phyloP scores from a whole-genome alignment of 1,140 invertebrate genomes.

The Saxidomus purpurata region DNA sequence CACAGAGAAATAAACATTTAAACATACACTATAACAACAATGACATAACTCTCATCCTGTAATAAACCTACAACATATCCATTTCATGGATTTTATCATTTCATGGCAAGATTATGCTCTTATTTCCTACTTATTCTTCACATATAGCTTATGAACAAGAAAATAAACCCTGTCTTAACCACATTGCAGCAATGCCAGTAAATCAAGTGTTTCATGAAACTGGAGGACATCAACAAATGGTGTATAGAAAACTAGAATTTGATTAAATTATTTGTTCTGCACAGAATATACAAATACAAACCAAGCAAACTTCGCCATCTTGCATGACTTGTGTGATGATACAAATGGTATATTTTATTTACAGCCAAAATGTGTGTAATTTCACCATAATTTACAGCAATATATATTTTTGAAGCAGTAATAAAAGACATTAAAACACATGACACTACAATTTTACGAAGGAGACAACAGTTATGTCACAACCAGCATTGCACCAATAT shows the following conservation, averaged over 20 bases:
- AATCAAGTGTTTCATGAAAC: too few species aligned
- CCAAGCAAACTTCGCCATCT: too few species aligned
- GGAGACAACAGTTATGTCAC: conserved; percentile 19
- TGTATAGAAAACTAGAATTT: too few species aligned
- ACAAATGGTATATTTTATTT: too few species aligned
- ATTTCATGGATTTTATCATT: conserved; percentile 19
- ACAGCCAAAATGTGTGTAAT: not conserved
- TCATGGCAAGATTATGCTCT: conserved; percentile 45
- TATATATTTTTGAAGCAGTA: not conserved
- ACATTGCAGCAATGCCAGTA: too few species aligned
- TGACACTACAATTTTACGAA: not conserved
- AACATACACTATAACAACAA: not conserved
- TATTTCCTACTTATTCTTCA: not conserved
- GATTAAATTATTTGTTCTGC: too few species aligned
- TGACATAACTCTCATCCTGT: not conserved
- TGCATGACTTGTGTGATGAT: too few species aligned
- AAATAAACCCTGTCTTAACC: not conserved
- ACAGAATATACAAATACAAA: too few species aligned
- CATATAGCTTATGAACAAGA: not conserved
- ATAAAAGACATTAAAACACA: not conserved
- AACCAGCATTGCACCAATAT: conserved; percentile 33
- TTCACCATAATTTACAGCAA: not conserved
- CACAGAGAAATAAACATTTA: not conserved
- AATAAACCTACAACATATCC: not conserved
- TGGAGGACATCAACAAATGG: too few species aligned